Conservation (phyloP, 2,888 invertebrate species). For the Fragum sueziense region DNA sequence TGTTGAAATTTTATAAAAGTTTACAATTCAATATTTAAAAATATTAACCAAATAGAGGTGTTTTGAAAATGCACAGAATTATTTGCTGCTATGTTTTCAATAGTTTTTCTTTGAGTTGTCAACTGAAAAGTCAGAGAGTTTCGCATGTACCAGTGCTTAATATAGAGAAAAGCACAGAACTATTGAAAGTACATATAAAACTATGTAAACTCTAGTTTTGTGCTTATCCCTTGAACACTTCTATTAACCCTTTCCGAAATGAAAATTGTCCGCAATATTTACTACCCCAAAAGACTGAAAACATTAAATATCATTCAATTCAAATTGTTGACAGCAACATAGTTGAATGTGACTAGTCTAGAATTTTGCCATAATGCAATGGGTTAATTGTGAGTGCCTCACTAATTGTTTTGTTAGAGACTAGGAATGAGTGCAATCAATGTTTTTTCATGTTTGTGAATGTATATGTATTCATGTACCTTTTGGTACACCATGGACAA, state of each 20-base stretch:
- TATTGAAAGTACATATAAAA: too few species aligned
- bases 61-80: too few species aligned
- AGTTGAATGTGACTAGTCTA: background rate
- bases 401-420: slow-evolving; percentile 2
- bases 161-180: too few species aligned
- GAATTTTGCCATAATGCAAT: background rate
- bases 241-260: background rate
- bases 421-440: slow-evolving; percentile 19
- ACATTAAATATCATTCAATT: background rate
- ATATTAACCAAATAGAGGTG: too few species aligned
- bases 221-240: too few species aligned
- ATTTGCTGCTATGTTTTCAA: too few species aligned
- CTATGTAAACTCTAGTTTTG: background rate
- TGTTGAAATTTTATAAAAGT: too few species aligned
- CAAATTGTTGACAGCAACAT: background rate
- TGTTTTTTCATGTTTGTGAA: slow-evolving; percentile 37
- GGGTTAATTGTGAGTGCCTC: background rate
- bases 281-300: background rate
- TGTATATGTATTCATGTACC: slow-evolving; percentile 38
- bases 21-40: too few species aligned
- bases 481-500: slow-evolving; percentile 33
- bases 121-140: too few species aligned
- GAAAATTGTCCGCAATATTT: background rate
- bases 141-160: too few species aligned
- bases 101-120: too few species aligned